Percentiles rank a stretch among this genome's conserved stretches.
phyloP scores from a whole-genome alignment of 2,888 invertebrate genomes.

The Xanthia togata region DNA sequence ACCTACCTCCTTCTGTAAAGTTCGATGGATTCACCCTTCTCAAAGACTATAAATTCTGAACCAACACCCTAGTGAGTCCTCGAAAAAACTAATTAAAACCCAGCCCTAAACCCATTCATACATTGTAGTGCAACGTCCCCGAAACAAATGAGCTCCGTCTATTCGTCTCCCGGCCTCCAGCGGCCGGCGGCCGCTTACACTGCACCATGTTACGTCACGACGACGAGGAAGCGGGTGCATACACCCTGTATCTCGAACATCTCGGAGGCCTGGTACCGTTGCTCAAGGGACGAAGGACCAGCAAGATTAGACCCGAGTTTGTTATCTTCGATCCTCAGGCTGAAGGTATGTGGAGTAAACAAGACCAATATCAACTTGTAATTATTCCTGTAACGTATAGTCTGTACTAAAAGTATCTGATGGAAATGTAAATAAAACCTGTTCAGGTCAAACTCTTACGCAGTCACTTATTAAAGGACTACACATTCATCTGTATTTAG shows the following conservation, averaged over 20 bases:
- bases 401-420: not conserved
- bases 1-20: not conserved
- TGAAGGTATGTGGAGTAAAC: conserved; percentile 89
- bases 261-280: conserved; percentile 98
- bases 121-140: conserved; percentile 96
- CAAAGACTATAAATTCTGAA: not conserved
- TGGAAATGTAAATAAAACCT: not conserved
- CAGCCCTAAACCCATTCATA: conserved; percentile 61
- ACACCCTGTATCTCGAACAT: conserved; percentile 98
- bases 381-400: not conserved
- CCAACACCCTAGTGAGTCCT: not conserved
- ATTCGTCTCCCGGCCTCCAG: conserved; percentile 97
- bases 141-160: conserved; percentile 96
- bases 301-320: conserved; percentile 99
- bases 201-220: conserved; percentile 99
- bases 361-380: not conserved
- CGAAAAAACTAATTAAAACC: not conserved
- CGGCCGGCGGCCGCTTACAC: conserved; percentile 94
- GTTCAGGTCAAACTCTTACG: not conserved
- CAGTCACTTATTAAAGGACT: not conserved
- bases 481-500: not conserved
- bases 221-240: conserved; percentile 95
- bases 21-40: not conserved
- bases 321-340: conserved; percentile 98
- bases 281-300: conserved; percentile 98